Conservation (phyloP, 2,888 invertebrate genomes). For the Hirudinaria manillensis region DNA sequence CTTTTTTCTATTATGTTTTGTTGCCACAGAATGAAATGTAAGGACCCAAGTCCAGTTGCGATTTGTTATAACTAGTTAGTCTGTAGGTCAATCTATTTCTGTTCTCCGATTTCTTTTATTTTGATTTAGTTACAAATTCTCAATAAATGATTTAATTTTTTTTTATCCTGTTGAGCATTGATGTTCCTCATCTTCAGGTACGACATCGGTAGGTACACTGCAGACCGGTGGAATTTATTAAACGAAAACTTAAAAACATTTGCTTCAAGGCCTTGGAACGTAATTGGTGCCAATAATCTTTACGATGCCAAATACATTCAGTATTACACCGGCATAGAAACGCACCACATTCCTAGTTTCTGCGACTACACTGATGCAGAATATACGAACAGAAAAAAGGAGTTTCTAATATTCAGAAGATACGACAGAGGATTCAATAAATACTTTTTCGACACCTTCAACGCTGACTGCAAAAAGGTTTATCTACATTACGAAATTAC, state of each 20-base stretch:
- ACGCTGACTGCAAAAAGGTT: background rate
- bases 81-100: too few relatives aligned
- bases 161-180: background rate
- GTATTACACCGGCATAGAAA: slow-evolving; percentile 24
- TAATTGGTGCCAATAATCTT: slow-evolving; percentile 34
- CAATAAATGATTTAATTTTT: too few relatives aligned
- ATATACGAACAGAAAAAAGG: slow-evolving; percentile 6
- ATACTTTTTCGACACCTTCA: slow-evolving; percentile 15
- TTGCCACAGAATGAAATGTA: background rate
- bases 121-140: too few relatives aligned
- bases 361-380: slow-evolving; percentile 25
- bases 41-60: too few relatives aligned
- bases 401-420: slow-evolving; percentile 13
- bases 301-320: slow-evolving; percentile 30
- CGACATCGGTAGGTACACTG: slow-evolving; percentile 30
- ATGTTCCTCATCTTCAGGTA: slow-evolving; percentile 14
- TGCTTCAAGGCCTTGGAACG: slow-evolving; percentile 33
- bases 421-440: slow-evolving; percentile 22
- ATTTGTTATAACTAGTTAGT: too few relatives aligned
- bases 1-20: background rate
- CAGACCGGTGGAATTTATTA: slow-evolving; percentile 31
- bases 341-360: slow-evolving; percentile 22
- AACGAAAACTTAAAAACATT: slow-evolving; percentile 34
- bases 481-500: too few relatives aligned
- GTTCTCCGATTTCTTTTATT: too few relatives aligned